phyloP scores from a whole-genome alignment of 2,797 vertebrate species.

The Siniperca undulata region DNA sequence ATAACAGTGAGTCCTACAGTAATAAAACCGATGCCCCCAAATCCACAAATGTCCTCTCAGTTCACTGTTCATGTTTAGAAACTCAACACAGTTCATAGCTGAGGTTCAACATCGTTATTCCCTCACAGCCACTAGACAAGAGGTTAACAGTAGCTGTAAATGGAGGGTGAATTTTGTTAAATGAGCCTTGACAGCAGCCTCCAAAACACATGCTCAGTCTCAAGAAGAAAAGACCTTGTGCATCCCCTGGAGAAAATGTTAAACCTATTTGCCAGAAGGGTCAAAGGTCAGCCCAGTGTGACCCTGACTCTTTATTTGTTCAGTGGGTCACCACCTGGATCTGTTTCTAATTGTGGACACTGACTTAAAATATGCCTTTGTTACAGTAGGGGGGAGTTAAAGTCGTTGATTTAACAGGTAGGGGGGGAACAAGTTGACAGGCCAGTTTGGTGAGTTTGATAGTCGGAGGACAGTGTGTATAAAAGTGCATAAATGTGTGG shows the following conservation, averaged over 20 bases:
- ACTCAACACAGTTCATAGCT: constrained; percentile 21
- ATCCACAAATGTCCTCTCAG: neutral
- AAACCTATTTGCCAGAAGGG: constrained; percentile 59
- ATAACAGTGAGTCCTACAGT: neutral
- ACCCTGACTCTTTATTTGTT: constrained; percentile 71
- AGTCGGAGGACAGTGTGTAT: neutral
- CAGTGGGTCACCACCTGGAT: constrained; percentile 78
- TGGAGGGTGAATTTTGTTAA: constrained; percentile 53
- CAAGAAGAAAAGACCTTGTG: constrained; percentile 31
- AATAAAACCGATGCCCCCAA: neutral
- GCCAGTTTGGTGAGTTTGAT: constrained; percentile 22
- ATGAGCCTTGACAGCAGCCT: constrained; percentile 60
- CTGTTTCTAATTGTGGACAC: constrained; percentile 66
- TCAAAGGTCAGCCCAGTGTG: constrained; percentile 59
- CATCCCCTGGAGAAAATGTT: constrained; percentile 50
- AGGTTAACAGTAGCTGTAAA: constrained; percentile 66
- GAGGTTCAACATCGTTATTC: constrained; percentile 24
- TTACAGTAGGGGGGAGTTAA: constrained; percentile 54
- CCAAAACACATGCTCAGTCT: constrained; percentile 51
- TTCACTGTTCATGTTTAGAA: neutral
- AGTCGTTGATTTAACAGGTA: constrained; percentile 63
- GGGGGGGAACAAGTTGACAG: constrained; percentile 35
- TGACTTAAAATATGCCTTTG: constrained; percentile 54
- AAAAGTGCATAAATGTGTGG: neutral
- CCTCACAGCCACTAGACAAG: neutral